phyloP scores from a whole-genome alignment of 2,113 vertebrate species.

The Enhydra lutris region DNA sequence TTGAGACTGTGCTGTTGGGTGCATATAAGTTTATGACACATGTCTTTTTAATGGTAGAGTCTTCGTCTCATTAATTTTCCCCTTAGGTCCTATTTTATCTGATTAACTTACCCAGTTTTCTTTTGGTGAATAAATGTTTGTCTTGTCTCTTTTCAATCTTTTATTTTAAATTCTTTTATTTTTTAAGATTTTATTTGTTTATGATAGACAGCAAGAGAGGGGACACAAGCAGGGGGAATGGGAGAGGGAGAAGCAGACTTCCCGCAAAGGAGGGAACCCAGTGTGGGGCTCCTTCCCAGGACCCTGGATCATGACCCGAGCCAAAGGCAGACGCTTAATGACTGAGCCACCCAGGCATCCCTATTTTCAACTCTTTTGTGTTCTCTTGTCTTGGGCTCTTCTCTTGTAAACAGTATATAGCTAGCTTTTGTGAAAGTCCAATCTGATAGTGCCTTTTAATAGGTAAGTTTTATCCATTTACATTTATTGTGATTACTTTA shows the following conservation, averaged over 20 bases:
- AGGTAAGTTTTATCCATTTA: conserved; percentile 63
- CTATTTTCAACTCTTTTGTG: conserved; percentile 45
- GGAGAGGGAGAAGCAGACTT: no score
- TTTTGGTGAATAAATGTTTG: background rate
- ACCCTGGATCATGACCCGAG: no score
- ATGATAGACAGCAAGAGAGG: no score
- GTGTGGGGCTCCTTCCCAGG: no score
- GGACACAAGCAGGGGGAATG: no score
- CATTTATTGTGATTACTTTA: conserved; percentile 42
- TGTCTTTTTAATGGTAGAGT: background rate
- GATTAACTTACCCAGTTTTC: background rate
- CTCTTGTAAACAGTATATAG: conserved; percentile 48
- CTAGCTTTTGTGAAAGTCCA: conserved; percentile 45
- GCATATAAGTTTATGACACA: background rate
- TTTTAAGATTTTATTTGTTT: no score
- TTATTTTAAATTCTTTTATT: conserved; percentile 41
- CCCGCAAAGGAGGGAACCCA: no score
- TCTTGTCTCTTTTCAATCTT: conserved; percentile 8
- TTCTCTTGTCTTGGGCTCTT: conserved; percentile 40
- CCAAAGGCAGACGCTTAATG: no score
- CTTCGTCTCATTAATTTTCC: background rate
- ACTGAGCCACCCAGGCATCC: no score
- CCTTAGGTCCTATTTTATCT: conserved; percentile 3
- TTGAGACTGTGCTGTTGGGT: background rate
- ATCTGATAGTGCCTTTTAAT: conserved; percentile 48